These are phyloP conservation scores for Pteruthius melanotis DNA, from an alignment of 2,113 vertebrate genomes.

Conservation along the genomic window DNA sequence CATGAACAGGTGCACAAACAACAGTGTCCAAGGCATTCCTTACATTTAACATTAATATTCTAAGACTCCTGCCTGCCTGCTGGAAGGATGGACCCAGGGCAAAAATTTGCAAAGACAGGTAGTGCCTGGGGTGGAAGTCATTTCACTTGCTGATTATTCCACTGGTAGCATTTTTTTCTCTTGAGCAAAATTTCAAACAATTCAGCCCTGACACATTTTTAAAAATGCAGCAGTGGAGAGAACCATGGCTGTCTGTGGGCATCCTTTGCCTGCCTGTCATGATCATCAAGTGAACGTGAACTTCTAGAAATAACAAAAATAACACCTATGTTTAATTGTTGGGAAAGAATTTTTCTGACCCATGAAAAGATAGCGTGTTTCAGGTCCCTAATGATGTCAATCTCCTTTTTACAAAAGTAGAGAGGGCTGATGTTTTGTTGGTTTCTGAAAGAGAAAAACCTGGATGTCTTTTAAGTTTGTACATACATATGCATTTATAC, in stretches of 20 bases:
- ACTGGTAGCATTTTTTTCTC: neutral
- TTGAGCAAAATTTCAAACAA: neutral
- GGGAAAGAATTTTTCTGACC: neutral
- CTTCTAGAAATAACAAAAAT: neutral
- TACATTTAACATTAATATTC: neutral
- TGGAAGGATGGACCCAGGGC: neutral
- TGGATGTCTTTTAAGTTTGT: neutral
- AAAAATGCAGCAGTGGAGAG: neutral
- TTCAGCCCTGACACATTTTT: neutral
- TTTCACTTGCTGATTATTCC: slow-evolving; percentile 21
- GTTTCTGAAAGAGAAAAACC: neutral
- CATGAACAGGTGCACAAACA: neutral
- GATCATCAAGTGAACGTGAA: neutral
- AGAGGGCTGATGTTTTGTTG: neutral
- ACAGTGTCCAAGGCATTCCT: neutral
- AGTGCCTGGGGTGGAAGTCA: neutral
- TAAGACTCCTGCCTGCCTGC: neutral
- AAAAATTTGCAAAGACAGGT: neutral
- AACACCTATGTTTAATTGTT: neutral
- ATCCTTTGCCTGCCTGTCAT: neutral
- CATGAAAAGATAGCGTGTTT: neutral
- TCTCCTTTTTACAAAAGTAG: neutral
- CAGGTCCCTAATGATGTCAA: neutral
- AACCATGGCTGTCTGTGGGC: neutral
- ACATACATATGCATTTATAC: neutral